Evolutionary conservation across 2,113 vertebrate genomes (phyloP).

Genomic region (Rostratula benghalensis): DNA sequence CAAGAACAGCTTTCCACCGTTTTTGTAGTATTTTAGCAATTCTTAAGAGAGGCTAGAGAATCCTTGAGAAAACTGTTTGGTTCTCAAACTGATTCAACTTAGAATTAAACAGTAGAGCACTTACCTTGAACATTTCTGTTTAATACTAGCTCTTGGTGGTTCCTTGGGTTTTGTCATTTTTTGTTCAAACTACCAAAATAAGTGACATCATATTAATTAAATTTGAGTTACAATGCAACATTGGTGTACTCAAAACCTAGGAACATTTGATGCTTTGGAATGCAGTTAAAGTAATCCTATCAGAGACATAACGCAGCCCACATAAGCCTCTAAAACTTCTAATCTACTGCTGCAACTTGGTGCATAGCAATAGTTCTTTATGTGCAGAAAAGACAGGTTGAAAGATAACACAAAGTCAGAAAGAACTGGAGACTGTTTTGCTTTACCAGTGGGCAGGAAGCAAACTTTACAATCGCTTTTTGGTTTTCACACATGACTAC

Average conservation of each 20-base stretch:
- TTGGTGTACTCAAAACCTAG: not conserved
- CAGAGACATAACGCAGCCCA: not conserved
- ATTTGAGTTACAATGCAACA: not conserved
- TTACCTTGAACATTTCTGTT: slow-evolving; percentile 91
- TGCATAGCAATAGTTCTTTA: not conserved
- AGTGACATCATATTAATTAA: not conserved
- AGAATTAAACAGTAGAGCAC: slow-evolving; percentile 13
- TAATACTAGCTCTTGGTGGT: slow-evolving; percentile 74
- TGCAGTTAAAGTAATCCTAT: not conserved
- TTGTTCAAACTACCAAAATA: slow-evolving; percentile 86
- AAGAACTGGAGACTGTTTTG: not conserved
- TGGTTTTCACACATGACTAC: not conserved
- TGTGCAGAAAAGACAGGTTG: not conserved
- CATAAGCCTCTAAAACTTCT: not conserved
- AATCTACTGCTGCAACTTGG: not conserved
- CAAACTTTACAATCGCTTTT: not conserved
- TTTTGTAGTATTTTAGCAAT: not conserved
- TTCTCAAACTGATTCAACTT: not conserved
- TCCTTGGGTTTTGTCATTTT: slow-evolving; percentile 75
- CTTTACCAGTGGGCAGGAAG: not conserved
- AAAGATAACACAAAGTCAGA: not conserved
- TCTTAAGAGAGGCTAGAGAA: not conserved
- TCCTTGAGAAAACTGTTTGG: not conserved
- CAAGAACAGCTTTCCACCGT: not conserved
- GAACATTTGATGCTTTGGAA: not conserved